phyloP scores from a whole-genome alignment of 1,140 invertebrate species.

The Penaeus indicus region DNA sequence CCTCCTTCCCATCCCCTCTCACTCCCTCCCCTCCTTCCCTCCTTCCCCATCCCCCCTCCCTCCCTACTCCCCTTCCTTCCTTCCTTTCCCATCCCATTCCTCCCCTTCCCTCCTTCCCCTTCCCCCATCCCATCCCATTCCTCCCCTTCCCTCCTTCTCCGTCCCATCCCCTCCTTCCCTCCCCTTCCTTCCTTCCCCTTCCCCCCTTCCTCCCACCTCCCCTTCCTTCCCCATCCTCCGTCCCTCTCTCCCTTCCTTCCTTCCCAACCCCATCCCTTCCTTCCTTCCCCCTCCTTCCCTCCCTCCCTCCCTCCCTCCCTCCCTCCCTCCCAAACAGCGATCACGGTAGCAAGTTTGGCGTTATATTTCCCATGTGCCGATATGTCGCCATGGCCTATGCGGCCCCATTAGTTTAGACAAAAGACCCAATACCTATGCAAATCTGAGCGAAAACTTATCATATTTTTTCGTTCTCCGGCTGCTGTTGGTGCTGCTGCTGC shows the following conservation, averaged over 20 bases:
- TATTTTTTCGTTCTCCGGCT: slow-evolving; percentile 28
- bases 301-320: too few relatives aligned
- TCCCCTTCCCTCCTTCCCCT: too few relatives aligned
- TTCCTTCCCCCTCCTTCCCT: background rate
- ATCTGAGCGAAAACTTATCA: slow-evolving; percentile 48
- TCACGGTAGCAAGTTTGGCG: slow-evolving; percentile 2
- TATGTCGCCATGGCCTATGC: slow-evolving; percentile 25
- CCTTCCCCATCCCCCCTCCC: too few relatives aligned
- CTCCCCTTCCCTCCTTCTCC: too few relatives aligned
- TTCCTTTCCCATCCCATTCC: too few relatives aligned
- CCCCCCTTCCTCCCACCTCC: too few relatives aligned
- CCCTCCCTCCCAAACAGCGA: background rate
- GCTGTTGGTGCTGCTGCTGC: background rate
- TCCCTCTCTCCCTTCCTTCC: background rate
- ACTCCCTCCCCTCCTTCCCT: too few relatives aligned
- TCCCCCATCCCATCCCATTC: too few relatives aligned
- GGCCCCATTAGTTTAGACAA: slow-evolving; percentile 44
- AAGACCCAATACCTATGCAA: slow-evolving; percentile 51
- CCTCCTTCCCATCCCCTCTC: too few relatives aligned
- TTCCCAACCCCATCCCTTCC: background rate
- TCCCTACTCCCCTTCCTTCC: too few relatives aligned
- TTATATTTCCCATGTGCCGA: slow-evolving; percentile 35
- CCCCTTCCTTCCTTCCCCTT: too few relatives aligned
- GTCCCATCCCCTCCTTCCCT: too few relatives aligned
- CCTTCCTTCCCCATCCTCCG: background rate